These are phyloP conservation scores for Nibea coibor DNA, from an alignment of 2,113 vertebrate genomes.

Conservation along the genomic window DNA sequence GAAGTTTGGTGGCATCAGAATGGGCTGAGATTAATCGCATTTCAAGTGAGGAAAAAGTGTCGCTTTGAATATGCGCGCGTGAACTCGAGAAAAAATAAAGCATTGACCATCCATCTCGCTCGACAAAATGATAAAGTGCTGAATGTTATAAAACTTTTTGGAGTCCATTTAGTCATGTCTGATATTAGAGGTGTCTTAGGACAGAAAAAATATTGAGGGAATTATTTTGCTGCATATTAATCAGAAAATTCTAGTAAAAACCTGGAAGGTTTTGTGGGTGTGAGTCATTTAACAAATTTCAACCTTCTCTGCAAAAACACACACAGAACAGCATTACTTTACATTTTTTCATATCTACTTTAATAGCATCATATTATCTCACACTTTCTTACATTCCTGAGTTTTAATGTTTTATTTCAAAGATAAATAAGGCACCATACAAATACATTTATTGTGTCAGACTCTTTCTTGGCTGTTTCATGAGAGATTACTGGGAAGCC, in stretches of 20 bases:
- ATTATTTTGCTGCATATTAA: background rate
- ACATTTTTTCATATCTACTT: too few relatives aligned
- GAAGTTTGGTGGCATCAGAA: conserved; percentile 37
- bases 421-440: too few relatives aligned
- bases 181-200: background rate
- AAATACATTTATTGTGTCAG: background rate
- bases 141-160: background rate
- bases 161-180: background rate
- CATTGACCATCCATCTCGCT: background rate
- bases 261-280: background rate
- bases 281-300: background rate
- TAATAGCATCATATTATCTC: too few relatives aligned
- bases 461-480: too few relatives aligned
- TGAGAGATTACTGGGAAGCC: background rate
- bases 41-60: conserved; percentile 7
- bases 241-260: background rate
- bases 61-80: background rate
- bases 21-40: conserved; percentile 35
- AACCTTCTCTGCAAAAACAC: background rate
- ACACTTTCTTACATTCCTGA: too few relatives aligned
- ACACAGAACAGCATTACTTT: too few relatives aligned
- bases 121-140: background rate
- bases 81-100: background rate
- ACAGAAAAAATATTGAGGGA: background rate
- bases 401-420: too few relatives aligned